Evolutionary conservation across 2,888 invertebrate species (phyloP).

Genomic region (Drosophila greeni): DNA sequence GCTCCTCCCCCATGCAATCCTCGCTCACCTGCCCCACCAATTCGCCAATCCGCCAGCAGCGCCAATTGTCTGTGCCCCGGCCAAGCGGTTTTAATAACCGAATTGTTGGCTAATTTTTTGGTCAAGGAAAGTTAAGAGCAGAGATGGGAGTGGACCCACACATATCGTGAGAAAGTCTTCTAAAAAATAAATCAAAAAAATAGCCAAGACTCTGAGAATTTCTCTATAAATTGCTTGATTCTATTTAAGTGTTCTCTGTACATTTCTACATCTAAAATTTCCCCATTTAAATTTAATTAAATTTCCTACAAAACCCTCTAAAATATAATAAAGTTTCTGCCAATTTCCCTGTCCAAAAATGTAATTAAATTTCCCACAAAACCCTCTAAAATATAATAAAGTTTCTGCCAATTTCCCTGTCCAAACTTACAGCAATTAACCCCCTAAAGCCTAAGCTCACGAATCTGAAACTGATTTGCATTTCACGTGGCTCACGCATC

Average conservation of each 20-base stretch:
- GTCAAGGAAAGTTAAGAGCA: conserved; percentile 42
- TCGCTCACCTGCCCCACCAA: conserved; percentile 4
- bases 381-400: background rate
- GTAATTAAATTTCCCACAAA: background rate
- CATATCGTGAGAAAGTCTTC: background rate
- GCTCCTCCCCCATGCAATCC: conserved; percentile 12
- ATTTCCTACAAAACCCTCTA: background rate
- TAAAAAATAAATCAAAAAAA: background rate
- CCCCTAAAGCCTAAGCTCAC: background rate
- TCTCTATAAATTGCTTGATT: background rate
- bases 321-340: background rate
- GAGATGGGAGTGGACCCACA: conserved; percentile 29
- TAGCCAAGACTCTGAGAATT: background rate
- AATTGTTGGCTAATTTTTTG: conserved; percentile 67
- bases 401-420: background rate
- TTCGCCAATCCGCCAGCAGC: conserved; percentile 28
- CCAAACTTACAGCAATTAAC: conserved; percentile 15
- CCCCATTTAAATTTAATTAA: background rate
- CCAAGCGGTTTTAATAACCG: conserved; percentile 66
- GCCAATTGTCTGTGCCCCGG: conserved; percentile 38
- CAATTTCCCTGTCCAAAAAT: background rate
- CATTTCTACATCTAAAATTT: background rate
- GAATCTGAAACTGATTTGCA: conserved; percentile 20
- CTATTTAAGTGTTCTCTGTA: background rate
- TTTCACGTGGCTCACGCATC: conserved; percentile 31